Evolutionary conservation across 64 coral and sea anemone genomes (phyloP).

Genomic region (Porites australiensis): DNA sequence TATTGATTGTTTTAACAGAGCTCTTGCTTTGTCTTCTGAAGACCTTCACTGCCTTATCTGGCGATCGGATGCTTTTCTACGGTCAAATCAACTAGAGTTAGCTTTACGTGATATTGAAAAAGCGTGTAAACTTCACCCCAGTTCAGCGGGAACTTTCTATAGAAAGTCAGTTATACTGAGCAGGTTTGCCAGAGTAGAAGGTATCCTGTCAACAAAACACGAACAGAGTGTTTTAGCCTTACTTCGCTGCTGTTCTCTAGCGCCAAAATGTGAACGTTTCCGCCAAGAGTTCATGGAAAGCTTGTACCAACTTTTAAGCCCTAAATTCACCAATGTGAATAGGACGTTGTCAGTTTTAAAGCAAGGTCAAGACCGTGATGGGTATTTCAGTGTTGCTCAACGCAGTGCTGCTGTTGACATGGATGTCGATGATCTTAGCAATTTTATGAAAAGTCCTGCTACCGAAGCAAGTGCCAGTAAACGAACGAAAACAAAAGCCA

Average conservation of each 20-base stretch:
- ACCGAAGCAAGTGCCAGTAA: neutral
- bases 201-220: conserved; percentile 2
- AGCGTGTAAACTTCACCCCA: conserved; percentile 43
- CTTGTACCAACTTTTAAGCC: conserved; percentile 55
- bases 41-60: conserved; percentile 74
- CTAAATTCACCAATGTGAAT: conserved; percentile 69
- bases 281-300: conserved; percentile 52
- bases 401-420: too few relatives aligned
- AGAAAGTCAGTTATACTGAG: conserved; percentile 66
- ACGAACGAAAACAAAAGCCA: neutral
- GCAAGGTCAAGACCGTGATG: neutral
- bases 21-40: conserved; percentile 23
- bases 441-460: neutral
- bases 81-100: conserved; percentile 41
- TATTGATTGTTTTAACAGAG: conserved; percentile 34
- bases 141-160: conserved; percentile 26
- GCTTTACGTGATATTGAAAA: conserved; percentile 69
- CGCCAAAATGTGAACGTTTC: conserved; percentile 42
- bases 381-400: too few relatives aligned
- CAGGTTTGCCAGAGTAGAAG: conserved; percentile 23
- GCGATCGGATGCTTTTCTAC: conserved; percentile 58
- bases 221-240: conserved; percentile 43
- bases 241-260: conserved; percentile 47
- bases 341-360: conserved; percentile 17
- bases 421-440: too few relatives aligned